phyloP scores from a whole-genome alignment of 2,113 vertebrate genomes.

The Syrmaticus mikado region DNA sequence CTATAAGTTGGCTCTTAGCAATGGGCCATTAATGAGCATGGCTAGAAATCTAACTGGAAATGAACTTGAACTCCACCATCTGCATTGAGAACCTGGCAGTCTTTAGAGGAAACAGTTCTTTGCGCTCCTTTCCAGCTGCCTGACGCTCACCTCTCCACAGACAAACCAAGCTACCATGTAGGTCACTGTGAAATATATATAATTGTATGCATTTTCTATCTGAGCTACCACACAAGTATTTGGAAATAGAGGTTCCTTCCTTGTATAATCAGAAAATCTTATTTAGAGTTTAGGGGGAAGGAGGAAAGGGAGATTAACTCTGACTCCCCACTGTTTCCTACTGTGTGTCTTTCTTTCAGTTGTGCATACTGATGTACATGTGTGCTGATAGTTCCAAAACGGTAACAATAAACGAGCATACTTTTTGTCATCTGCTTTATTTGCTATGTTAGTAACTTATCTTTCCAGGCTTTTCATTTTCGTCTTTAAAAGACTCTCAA shows the following conservation, averaged over 20 bases:
- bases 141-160: neutral
- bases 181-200: neutral
- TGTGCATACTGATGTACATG: conserved; percentile 9
- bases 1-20: neutral
- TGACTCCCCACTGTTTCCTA: neutral
- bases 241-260: neutral
- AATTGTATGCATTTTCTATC: neutral
- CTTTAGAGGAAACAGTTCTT: neutral
- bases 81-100: neutral
- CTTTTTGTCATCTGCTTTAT: conserved; percentile 59
- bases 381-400: conserved; percentile 39
- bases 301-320: neutral
- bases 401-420: conserved; percentile 28
- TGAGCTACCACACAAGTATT: neutral
- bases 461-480: conserved; percentile 16
- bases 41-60: neutral
- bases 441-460: conserved; percentile 57
- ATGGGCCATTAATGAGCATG: neutral
- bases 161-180: neutral
- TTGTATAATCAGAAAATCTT: neutral
- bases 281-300: neutral
- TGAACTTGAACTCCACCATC: neutral
- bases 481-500: conserved; percentile 55
- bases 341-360: neutral
- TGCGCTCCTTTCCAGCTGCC: neutral